phyloP scores from a whole-genome alignment of 2,888 invertebrate species.

The Cryptus armator region DNA sequence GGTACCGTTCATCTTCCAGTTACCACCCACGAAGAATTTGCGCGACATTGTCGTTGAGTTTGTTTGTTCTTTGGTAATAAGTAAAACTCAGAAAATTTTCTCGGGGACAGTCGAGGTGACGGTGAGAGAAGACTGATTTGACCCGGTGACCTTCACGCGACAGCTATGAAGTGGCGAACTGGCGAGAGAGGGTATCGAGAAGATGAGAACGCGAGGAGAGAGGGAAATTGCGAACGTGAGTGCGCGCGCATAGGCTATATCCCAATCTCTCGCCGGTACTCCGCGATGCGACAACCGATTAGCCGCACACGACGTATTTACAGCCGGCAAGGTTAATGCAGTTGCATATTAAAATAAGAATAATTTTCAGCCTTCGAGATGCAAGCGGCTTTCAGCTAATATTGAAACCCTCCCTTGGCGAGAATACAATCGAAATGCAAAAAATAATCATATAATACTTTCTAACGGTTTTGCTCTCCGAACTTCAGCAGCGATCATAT shows the following conservation, averaged over 20 bases:
- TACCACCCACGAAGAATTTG: conserved; percentile 99
- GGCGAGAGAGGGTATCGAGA: neutral
- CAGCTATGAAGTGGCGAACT: conserved; percentile 12
- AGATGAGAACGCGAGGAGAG: conserved; percentile 1
- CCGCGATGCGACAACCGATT: no score
- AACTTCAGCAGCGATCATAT: no score
- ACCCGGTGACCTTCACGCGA: conserved; percentile 67
- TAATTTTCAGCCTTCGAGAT: no score
- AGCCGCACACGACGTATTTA: no score
- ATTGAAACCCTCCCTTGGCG: no score
- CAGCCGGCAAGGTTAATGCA: no score
- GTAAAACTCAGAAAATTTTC: conserved; percentile 18
- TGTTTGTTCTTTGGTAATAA: conserved; percentile 1
- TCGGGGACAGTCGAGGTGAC: neutral
- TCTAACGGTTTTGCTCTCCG: no score
- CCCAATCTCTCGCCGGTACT: neutral
- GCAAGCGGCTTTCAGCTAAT: no score
- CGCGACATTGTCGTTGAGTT: conserved; percentile 87
- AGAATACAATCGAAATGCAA: no score
- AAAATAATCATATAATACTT: no score
- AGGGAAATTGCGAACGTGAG: conserved; percentile 1
- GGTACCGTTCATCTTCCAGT: conserved; percentile 99
- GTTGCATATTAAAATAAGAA: no score
- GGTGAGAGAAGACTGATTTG: conserved; percentile 59
- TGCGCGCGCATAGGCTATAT: conserved; percentile 40